These are phyloP conservation scores for Helicoverpa armigera DNA, from an alignment of 1,140 invertebrate species.

Conservation along the genomic window DNA sequence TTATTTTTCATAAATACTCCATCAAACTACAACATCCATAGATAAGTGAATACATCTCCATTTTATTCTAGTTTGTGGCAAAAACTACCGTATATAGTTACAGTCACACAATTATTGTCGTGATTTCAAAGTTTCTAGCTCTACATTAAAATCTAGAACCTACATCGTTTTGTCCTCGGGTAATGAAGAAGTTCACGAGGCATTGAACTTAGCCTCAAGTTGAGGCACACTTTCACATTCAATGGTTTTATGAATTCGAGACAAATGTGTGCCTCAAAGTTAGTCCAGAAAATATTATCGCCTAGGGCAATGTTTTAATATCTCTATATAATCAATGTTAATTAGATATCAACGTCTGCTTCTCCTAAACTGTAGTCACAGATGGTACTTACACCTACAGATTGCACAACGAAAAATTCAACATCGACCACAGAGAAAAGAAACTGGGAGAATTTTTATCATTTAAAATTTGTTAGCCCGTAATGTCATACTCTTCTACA, in stretches of 20 bases:
- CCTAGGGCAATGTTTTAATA: too few relatives aligned
- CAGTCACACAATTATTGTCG: conserved; percentile 67
- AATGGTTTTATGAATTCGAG: too few relatives aligned
- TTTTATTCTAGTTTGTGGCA: conserved; percentile 24
- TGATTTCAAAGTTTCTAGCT: conserved; percentile 53
- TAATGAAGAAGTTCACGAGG: background rate
- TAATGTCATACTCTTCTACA: too few relatives aligned
- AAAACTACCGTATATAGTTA: conserved; percentile 46
- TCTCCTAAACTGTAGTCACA: too few relatives aligned
- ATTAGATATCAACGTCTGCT: too few relatives aligned
- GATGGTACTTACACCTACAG: too few relatives aligned
- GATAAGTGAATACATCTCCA: conserved; percentile 9
- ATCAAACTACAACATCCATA: conserved; percentile 31
- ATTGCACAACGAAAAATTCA: too few relatives aligned
- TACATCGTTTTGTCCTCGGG: background rate
- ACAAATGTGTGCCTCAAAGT: background rate
- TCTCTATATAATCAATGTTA: too few relatives aligned
- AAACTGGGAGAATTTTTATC: too few relatives aligned
- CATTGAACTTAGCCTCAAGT: background rate
- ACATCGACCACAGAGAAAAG: too few relatives aligned
- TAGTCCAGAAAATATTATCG: background rate
- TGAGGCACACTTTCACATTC: background rate
- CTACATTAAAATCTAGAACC: conserved; percentile 23
- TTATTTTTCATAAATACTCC: conserved; percentile 19
- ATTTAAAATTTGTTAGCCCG: too few relatives aligned